Evolutionary conservation across 1,140 invertebrate genomes (phyloP), one percentile per base, ranked within the genome.

Genomic region (Drosophila obscura): DNA sequence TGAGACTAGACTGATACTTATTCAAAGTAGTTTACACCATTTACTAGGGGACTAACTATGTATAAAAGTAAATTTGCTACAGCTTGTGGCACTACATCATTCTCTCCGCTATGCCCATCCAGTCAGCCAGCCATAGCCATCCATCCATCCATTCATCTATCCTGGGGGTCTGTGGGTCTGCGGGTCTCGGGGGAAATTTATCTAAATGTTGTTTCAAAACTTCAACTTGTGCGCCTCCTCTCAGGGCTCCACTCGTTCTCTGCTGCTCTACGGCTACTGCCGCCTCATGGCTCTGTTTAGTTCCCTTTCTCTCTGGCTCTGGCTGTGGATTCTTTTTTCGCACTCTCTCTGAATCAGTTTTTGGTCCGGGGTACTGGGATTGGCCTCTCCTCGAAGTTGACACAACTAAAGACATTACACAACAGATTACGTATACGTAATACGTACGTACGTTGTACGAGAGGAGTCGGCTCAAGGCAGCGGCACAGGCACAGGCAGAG

Each of bases 171-270:
- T 53, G 5, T 52, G 31, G 43, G 46, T 28, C 45, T 58, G 41
- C 26, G 50, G 56, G 75, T 85, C 87, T 81, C 87, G 46, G 59
- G 87, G 87, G 87, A 90, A 90, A 90, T 90, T 83, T 90, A 90
- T 90, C 87, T 90, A 87, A 90, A 90, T 90, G 87, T 90, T 90
- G 81, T 90, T 90, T 90, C 85, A 90, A 90, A 90, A 90, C 87
- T 90, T 90, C 77, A 75, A 62, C 79, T 83, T 61, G 68, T 68
- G 45, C 51, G 66, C 46, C 60, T 48, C 19, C 26, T 22, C 22
- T 4, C 28, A 28, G n/a, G 22, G 26, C 46, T 58, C 22, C 45
- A 26, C 19, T 49, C 16, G 6, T 28, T 31, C 8, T 46, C n/a
- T 58, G 35, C 28, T 19, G 19, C 19, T 19, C 19, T 19, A 11